A percentile compares a stretch with the other conserved stretches of the same genome.
phyloP scores from a whole-genome alignment of 2,888 invertebrate species.

The Elgonia sp. region DNA sequence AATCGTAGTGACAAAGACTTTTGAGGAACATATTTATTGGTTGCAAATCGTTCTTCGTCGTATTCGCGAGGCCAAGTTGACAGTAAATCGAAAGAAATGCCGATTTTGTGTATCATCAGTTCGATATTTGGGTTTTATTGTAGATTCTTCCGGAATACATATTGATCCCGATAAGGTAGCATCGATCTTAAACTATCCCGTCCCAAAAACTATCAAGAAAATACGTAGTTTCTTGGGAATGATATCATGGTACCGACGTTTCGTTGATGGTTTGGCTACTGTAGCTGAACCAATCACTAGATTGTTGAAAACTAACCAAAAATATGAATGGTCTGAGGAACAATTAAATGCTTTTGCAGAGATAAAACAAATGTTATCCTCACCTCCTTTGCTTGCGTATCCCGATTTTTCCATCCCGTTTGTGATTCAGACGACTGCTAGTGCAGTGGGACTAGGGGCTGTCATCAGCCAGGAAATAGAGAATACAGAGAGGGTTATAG shows the following conservation, averaged over 20 bases:
- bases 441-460: too few species aligned
- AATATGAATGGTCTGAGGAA: neutral
- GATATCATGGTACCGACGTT: neutral
- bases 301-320: neutral
- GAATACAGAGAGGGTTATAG: too few species aligned
- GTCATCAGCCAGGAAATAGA: too few species aligned
- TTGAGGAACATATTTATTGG: neutral
- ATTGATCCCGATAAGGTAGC: neutral
- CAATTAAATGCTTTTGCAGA: neutral
- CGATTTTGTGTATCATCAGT: neutral
- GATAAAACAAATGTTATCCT: neutral
- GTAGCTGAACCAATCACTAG: neutral
- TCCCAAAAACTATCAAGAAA: neutral
- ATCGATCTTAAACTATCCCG: neutral
- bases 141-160: neutral
- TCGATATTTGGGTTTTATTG: neutral
- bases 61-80: too few species aligned
- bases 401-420: neutral
- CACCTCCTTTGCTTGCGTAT: neutral
- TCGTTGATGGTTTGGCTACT: neutral
- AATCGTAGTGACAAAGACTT: neutral
- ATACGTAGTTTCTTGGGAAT: neutral
- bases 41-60: neutral
- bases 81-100: too few species aligned
- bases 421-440: too few species aligned